phyloP scores from a whole-genome alignment of 2,113 vertebrate species.

The Electrona antarctica region DNA sequence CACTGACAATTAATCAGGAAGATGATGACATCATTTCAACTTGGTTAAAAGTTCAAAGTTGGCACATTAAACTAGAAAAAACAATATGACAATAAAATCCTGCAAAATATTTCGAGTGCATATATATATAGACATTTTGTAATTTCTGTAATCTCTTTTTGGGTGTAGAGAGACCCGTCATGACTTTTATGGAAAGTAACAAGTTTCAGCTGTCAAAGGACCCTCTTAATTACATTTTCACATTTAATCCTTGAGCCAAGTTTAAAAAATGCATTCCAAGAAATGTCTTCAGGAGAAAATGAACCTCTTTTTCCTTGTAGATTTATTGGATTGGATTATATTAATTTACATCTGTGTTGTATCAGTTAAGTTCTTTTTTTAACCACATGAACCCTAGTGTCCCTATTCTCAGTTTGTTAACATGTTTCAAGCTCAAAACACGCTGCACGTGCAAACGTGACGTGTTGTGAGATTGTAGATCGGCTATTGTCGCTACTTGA shows the following conservation, averaged over 20 bases:
- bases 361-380: constrained; percentile 9
- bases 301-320: neutral
- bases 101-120: neutral
- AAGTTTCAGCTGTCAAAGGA: constrained; percentile 20
- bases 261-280: constrained; percentile 12
- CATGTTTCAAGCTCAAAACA: too few species aligned
- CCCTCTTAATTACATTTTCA: constrained; percentile 3
- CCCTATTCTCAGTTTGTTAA: too few species aligned
- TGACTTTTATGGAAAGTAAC: neutral
- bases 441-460: too few species aligned
- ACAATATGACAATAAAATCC: neutral
- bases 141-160: neutral
- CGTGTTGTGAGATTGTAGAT: too few species aligned
- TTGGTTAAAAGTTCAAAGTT: neutral
- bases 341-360: constrained; percentile 30
- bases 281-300: neutral
- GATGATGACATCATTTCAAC: neutral
- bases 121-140: neutral
- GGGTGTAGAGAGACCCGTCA: neutral
- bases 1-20: constrained; percentile 7
- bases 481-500: too few species aligned
- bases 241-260: neutral
- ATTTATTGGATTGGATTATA: constrained; percentile 24
- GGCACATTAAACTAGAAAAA: too few species aligned
- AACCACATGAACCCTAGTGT: too few species aligned